Base-by-base conservation (phyloP, 2,113 vertebrate genomes). In the Scomber scombrus region DNA sequence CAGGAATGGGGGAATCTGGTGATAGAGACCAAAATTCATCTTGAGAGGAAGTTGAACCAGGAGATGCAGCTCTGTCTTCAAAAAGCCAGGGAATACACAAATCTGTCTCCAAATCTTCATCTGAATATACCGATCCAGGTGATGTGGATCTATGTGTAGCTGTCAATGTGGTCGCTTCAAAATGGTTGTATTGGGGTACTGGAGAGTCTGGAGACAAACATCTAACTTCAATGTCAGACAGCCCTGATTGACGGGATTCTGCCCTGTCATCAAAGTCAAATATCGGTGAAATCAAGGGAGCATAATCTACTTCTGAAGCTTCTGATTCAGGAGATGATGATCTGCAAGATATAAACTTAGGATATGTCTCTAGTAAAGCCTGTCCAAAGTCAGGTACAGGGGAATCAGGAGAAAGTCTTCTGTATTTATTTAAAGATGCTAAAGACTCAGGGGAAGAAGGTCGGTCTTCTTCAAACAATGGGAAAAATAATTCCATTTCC, bases 161-260 rank as follows among this genome's bases (percentile, higher is more conserved):
- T 66, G 12, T 14, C 14, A 29, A 14, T 8, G 16, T 8, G 1
- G 19, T 6, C 15, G 29, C 11, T 46, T 73, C 50, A n/a, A 3
- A 16, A 11, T 34, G 3, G 5, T 4, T 50, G 56, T 70, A 84
- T 43, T 85, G 56, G 0, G 88, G 63, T 15, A 92, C 2, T 0
- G 89, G 85, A 11, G 91, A 92, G 58, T 91, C 90, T 51, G 85
- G 81, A 51, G 80, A 78, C 58, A 89, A 70, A 77, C 34, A 72
- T 66, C 75, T 40, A 11, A 46, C 40, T 54, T 85, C 57, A 43
- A 16, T 29, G 50, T 76, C 61, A 18, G 82, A 82, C 21, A 11
- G 0, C 0, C 9, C 34, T 49, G 82, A 85, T 16, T 80, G 75
- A 29, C 21, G 0, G 3, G 80, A 88, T 2, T 70, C 61, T 56